Conservation (phyloP, 2,797 vertebrate genomes). For the Phataginus tetradactyla region DNA sequence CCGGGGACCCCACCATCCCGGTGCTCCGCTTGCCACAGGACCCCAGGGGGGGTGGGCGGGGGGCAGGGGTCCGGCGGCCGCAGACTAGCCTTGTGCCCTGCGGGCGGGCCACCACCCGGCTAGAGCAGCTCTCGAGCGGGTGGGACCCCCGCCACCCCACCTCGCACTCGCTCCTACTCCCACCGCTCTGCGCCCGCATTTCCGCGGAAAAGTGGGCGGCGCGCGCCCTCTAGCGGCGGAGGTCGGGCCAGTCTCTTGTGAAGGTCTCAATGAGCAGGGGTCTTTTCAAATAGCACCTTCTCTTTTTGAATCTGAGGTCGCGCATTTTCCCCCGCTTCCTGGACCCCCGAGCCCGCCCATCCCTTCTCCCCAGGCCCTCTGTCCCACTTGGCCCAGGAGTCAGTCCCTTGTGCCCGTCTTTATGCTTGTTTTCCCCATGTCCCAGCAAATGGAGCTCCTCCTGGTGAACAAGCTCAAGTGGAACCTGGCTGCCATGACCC, state of each 20-base stretch:
- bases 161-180: neutral
- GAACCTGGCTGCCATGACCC: constrained; percentile 97
- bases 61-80: neutral
- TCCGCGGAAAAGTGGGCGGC: constrained; percentile 37
- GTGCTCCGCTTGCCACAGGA: neutral
- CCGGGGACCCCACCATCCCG: constrained; percentile 43
- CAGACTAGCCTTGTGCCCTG: neutral
- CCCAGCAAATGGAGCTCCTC: constrained; percentile 97
- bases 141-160: neutral
- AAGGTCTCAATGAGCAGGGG: neutral
- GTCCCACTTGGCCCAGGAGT: constrained; percentile 92
- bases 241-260: neutral
- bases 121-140: neutral
- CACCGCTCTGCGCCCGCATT: neutral
- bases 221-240: constrained; percentile 79
- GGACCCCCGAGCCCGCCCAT: neutral
- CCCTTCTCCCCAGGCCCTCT: neutral
- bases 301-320: neutral
- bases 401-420: constrained; percentile 64
- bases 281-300: neutral
- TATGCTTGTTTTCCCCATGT: neutral
- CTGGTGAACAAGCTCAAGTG: constrained; percentile 98
- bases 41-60: neutral
- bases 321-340: neutral
- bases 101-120: neutral